These are phyloP conservation scores for Sepiola atlantica DNA, from an alignment of 2,888 invertebrate species.

Conservation along the genomic window DNA sequence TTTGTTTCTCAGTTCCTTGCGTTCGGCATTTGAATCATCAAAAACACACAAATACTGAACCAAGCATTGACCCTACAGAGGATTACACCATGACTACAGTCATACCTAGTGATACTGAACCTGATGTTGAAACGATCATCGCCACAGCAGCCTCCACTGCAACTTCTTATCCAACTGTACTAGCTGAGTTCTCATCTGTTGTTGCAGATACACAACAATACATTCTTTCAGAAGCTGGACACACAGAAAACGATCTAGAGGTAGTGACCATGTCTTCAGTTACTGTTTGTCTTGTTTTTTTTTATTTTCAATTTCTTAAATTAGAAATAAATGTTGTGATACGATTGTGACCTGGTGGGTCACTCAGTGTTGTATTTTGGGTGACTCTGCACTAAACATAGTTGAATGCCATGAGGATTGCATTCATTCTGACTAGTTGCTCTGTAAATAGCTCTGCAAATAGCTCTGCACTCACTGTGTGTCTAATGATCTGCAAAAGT, in stretches of 20 bases:
- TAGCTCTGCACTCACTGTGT: no score
- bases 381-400: no score
- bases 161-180: conserved; percentile 59
- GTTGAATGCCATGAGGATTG: no score
- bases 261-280: conserved; percentile 38
- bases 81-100: not conserved
- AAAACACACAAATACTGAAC: not conserved
- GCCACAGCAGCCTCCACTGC: not conserved
- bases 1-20: not conserved
- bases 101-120: not conserved
- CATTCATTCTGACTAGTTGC: no score
- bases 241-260: conserved; percentile 48
- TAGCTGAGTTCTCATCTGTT: conserved; percentile 72
- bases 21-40: not conserved
- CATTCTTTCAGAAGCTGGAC: conserved; percentile 58
- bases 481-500: no score
- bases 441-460: no score
- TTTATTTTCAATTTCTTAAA: not conserved
- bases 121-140: not conserved
- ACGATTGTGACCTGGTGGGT: no score
- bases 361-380: no score
- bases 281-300: conserved; percentile 37
- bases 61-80: not conserved
- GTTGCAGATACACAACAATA: conserved; percentile 72
- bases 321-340: no score